Evolutionary conservation across 53 echinoderm and acorn worm genomes (phyloP).

Genomic region (Hippasteria phrygiana): DNA sequence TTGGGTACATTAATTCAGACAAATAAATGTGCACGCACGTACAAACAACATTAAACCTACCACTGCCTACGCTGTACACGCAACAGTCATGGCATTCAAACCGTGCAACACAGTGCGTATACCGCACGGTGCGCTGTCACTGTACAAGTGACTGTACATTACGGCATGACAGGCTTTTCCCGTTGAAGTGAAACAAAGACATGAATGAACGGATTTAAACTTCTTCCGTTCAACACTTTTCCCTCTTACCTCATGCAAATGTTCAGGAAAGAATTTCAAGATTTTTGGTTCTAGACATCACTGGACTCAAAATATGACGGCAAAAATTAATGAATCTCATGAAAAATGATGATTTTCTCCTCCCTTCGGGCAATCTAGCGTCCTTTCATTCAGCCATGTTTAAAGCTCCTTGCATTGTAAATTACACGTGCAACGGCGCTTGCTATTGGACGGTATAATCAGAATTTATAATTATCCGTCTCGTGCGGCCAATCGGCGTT

Average conservation of each 20-base stretch:
- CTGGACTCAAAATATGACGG: constrained; percentile 52
- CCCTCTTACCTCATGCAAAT: constrained; percentile 63
- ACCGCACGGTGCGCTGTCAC: constrained; percentile 7
- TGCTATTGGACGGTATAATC: constrained; percentile 30
- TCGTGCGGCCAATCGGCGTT: constrained; percentile 26
- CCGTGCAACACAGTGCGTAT: background rate
- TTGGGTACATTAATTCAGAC: too few species aligned
- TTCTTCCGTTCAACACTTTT: constrained; percentile 50
- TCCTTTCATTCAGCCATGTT: constrained; percentile 71
- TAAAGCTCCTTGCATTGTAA: constrained; percentile 69
- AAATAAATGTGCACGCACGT: too few species aligned
- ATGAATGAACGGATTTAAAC: constrained; percentile 56
- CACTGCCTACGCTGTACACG: too few species aligned
- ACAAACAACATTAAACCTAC: too few species aligned
- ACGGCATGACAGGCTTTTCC: background rate
- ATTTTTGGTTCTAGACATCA: constrained; percentile 59
- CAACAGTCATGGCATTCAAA: too few species aligned
- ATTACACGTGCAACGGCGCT: background rate
- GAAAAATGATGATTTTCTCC: constrained; percentile 70
- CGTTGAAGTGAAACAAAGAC: constrained; percentile 68
- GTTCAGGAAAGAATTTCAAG: constrained; percentile 52
- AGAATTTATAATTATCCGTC: constrained; percentile 35
- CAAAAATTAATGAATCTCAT: constrained; percentile 69
- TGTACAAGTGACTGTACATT: constrained; percentile 1
- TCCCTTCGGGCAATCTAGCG: constrained; percentile 71